Percentiles rank a stretch among this genome's conserved stretches.
phyloP scores from a whole-genome alignment of 2,797 vertebrate genomes.

The Phalloptychus januarius region DNA sequence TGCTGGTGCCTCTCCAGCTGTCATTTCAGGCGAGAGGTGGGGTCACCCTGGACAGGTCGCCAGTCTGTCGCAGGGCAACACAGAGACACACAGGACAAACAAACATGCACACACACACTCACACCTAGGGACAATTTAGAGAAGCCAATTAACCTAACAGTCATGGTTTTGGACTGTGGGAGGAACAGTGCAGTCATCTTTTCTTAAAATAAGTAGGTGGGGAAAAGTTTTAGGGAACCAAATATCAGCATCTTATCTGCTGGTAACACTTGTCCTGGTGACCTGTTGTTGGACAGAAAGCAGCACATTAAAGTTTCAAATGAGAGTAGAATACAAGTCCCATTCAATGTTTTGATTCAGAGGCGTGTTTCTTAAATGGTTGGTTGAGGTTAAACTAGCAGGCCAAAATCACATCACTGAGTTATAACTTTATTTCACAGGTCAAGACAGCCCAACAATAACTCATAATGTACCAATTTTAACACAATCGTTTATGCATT shows the following conservation, averaged over 20 bases:
- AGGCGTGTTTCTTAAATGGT: neutral
- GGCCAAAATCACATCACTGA: constrained; percentile 29
- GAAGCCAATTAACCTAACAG: too few species aligned
- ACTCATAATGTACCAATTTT: constrained; percentile 24
- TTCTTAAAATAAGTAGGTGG: neutral
- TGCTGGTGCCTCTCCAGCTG: too few species aligned
- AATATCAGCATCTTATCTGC: neutral
- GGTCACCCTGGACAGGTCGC: too few species aligned
- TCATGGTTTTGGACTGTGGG: too few species aligned
- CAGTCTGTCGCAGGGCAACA: too few species aligned
- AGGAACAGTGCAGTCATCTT: neutral
- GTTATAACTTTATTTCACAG: constrained; percentile 76
- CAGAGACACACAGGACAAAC: too few species aligned
- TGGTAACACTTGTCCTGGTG: neutral
- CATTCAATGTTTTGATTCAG: neutral
- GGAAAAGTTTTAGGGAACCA: neutral
- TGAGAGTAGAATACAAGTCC: neutral
- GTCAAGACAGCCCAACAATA: constrained; percentile 34
- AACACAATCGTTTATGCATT: constrained; percentile 61
- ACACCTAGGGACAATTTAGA: too few species aligned
- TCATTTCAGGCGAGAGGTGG: too few species aligned
- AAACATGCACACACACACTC: too few species aligned
- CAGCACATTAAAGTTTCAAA: neutral
- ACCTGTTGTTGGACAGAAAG: neutral
- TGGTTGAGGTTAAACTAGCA: neutral